Conservation (phyloP, 2,888 invertebrate genomes). For the Drosophila nigricruria region DNA sequence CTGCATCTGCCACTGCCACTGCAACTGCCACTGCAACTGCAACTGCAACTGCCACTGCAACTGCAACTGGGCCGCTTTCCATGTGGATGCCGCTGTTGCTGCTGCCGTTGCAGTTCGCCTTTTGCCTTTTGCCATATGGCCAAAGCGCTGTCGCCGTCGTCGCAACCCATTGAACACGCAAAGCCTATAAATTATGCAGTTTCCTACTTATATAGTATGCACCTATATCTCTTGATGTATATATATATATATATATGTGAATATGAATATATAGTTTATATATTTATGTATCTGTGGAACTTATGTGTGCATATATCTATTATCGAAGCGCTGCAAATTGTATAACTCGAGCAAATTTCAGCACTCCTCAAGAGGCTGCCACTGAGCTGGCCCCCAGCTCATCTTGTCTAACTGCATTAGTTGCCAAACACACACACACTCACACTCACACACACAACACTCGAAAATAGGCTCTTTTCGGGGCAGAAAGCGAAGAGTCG, state of each 20-base stretch:
- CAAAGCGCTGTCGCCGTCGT: constrained; percentile 55
- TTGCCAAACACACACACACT: constrained; percentile 66
- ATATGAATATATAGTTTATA: constrained; percentile 23
- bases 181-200: constrained; percentile 78
- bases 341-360: constrained; percentile 55
- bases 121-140: constrained; percentile 67
- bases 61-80: constrained; percentile 33
- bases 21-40: constrained; percentile 14
- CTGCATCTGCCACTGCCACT: constrained; percentile 22
- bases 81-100: constrained; percentile 24
- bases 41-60: constrained; percentile 14
- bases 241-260: constrained; percentile 9
- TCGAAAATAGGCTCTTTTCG: constrained; percentile 47
- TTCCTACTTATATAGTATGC: constrained; percentile 49
- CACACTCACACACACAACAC: constrained; percentile 13
- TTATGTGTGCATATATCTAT: constrained; percentile 53
- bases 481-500: constrained; percentile 31
- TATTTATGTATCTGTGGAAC: constrained; percentile 8
- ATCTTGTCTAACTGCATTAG: constrained; percentile 76
- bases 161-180: constrained; percentile 80
- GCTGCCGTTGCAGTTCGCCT: constrained; percentile 25
- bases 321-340: constrained; percentile 75
- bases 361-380: constrained; percentile 38
- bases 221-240: constrained; percentile 13
- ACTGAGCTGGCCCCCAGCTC: constrained; percentile 38